Evolutionary conservation across 2,888 invertebrate genomes (phyloP).

Genomic region (Pristionchus japonicus): DNA sequence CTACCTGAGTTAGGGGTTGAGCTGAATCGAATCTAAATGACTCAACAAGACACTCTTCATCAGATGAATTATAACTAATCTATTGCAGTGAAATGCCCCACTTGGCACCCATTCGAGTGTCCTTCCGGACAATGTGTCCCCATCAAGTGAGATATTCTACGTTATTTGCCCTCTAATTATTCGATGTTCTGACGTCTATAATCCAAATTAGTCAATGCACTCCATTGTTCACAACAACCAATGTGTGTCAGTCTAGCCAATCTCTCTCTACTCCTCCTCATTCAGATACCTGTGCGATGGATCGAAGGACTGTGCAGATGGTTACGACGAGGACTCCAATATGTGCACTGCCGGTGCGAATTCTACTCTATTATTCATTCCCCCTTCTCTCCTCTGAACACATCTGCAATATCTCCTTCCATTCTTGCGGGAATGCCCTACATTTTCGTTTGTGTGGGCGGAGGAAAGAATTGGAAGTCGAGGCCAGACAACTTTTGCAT

Average conservation of each 20-base stretch:
- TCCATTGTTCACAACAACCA: background rate
- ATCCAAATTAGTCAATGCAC: background rate
- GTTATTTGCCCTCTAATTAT: no score
- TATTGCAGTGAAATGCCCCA: constrained; percentile 82
- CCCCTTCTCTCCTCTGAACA: background rate
- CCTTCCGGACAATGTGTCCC: constrained; percentile 92
- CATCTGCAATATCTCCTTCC: background rate
- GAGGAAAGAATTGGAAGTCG: background rate
- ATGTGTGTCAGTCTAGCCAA: background rate
- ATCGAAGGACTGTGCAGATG: constrained; percentile 90
- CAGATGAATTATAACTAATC: background rate
- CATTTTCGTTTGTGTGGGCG: background rate
- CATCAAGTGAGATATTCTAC: constrained; percentile 81
- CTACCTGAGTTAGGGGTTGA: background rate
- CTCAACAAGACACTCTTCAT: background rate
- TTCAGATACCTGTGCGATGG: constrained; percentile 89
- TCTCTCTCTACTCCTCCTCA: background rate
- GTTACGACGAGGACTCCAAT: constrained; percentile 93
- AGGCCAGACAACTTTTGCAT: constrained; percentile 16
- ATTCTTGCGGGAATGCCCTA: background rate
- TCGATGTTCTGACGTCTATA: no score
- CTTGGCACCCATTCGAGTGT: constrained; percentile 96
- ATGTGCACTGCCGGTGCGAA: constrained; percentile 90
- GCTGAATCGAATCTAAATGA: background rate
- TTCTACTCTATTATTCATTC: background rate